Evolutionary conservation across 1,140 invertebrate species (phyloP).

Genomic region (Tribolium madens): DNA sequence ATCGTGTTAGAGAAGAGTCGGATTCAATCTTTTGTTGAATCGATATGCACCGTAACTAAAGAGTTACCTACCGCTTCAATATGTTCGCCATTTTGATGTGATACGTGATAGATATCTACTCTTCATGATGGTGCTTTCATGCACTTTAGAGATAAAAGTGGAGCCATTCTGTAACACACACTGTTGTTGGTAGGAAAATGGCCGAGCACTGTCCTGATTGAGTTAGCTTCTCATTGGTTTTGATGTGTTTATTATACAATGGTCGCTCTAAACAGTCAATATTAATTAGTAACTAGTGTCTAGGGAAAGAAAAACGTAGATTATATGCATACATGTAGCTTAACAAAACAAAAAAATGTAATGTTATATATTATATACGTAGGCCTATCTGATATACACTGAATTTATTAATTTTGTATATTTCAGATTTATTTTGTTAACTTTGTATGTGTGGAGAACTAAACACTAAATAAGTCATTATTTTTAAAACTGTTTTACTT

Average conservation of each 20-base stretch:
- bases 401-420: constrained; percentile 62
- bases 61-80: constrained; percentile 59
- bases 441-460: constrained; percentile 56
- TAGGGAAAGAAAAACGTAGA: constrained; percentile 53
- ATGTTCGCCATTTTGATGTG: constrained; percentile 63
- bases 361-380: constrained; percentile 59
- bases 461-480: constrained; percentile 57
- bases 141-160: constrained; percentile 42
- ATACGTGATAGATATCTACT: constrained; percentile 55
- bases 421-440: constrained; percentile 61
- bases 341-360: constrained; percentile 56
- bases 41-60: constrained; percentile 47
- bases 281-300: constrained; percentile 61
- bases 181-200: constrained; percentile 53
- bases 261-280: constrained; percentile 64
- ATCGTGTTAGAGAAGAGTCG: constrained; percentile 6
- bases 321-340: constrained; percentile 62
- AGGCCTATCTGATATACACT: constrained; percentile 63
- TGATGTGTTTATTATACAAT: constrained; percentile 55
- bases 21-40: constrained; percentile 40
- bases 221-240: constrained; percentile 60
- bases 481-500: constrained; percentile 54
- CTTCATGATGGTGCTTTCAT: constrained; percentile 42
- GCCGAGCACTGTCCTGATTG: constrained; percentile 51
- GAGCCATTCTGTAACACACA: constrained; percentile 44